phyloP scores from a whole-genome alignment of 2,888 invertebrate species.

The Agapostemon virescens region DNA sequence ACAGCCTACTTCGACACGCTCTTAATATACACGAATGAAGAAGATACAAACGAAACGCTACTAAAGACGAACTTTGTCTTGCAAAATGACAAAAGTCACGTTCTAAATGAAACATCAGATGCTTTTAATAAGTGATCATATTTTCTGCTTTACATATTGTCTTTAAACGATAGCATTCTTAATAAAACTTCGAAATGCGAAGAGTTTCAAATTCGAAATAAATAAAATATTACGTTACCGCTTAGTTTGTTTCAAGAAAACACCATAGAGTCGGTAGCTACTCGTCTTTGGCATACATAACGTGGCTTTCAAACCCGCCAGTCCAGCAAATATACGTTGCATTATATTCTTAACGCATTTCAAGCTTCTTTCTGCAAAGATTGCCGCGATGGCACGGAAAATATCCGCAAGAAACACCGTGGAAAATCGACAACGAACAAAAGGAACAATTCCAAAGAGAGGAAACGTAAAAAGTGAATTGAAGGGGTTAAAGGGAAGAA shows the following conservation, averaged over 20 bases:
- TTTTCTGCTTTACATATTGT: too few species aligned
- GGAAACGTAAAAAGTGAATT: constrained; percentile 37
- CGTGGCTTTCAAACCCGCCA: neutral
- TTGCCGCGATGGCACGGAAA: neutral
- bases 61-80: too few species aligned
- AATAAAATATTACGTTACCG: neutral
- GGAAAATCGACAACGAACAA: neutral
- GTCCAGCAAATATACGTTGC: neutral
- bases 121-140: too few species aligned
- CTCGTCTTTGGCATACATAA: neutral
- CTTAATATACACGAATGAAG: too few species aligned
- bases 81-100: too few species aligned
- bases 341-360: neutral
- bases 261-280: neutral
- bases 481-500: constrained; percentile 26
- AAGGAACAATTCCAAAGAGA: constrained; percentile 10
- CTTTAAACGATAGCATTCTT: too few species aligned
- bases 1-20: too few species aligned
- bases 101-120: too few species aligned
- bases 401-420: neutral
- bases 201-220: neutral
- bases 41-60: too few species aligned
- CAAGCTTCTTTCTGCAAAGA: neutral
- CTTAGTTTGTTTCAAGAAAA: neutral
- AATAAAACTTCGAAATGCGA: too few species aligned